These are phyloP conservation scores for Aythya baeri DNA, from an alignment of 2,113 vertebrate species.

Conservation along the genomic window DNA sequence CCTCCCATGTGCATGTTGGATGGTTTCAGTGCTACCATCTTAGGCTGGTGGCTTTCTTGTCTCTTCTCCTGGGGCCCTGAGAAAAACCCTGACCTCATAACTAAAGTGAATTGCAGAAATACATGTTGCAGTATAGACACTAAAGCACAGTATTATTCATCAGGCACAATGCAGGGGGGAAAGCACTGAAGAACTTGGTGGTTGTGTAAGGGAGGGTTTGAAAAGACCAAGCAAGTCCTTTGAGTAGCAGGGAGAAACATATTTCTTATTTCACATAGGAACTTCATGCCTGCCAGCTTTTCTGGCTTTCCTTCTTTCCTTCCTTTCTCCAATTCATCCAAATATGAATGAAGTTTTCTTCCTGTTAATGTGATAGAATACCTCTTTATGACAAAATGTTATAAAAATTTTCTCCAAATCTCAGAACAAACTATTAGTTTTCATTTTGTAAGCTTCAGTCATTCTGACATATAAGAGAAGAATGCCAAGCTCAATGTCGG, in stretches of 20 bases:
- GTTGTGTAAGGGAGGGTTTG: neutral
- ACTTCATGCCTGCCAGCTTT: neutral
- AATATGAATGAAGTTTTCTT: neutral
- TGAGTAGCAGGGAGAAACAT: too few relatives aligned
- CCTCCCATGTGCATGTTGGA: fast-evolving
- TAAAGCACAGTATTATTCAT: neutral
- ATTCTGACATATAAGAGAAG: neutral
- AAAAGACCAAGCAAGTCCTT: neutral
- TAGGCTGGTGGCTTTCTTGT: neutral
- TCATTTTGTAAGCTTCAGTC: neutral
- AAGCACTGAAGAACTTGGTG: neutral
- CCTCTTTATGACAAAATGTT: neutral
- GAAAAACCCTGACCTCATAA: neutral
- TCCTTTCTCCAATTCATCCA: neutral
- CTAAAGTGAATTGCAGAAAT: neutral
- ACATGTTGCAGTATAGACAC: neutral
- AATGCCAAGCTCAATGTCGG: neutral
- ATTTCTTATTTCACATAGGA: neutral
- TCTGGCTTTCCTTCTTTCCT: neutral
- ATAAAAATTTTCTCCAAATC: neutral
- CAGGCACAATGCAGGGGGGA: neutral
- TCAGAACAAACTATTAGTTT: neutral
- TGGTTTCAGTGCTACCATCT: too few relatives aligned
- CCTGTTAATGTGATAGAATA: neutral
- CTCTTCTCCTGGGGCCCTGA: neutral